These are phyloP conservation scores for Leguminivora glycinivorella DNA, from an alignment of 1,140 invertebrate genomes.

Conservation along the genomic window DNA sequence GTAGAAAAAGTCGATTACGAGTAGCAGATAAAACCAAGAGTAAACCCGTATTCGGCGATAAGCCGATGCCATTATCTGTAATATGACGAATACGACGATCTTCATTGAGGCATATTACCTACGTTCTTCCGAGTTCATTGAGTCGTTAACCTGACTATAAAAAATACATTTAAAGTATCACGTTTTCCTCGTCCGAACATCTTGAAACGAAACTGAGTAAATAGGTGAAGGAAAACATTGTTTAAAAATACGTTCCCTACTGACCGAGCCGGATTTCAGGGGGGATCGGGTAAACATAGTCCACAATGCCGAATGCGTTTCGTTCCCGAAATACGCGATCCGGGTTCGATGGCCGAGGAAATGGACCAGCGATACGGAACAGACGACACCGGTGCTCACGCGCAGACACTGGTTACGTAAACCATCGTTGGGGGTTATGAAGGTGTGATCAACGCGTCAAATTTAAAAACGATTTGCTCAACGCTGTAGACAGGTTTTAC, in stretches of 20 bases:
- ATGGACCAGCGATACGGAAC: constrained; percentile 20
- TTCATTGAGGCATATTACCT: neutral
- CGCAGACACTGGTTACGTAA: constrained; percentile 26
- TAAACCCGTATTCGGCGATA: neutral
- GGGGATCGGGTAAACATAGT: constrained; percentile 38
- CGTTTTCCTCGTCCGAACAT: neutral
- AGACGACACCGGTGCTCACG: constrained; percentile 20
- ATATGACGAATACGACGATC: neutral
- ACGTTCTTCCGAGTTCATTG: neutral
- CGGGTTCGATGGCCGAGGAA: constrained; percentile 37
- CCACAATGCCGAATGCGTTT: constrained; percentile 32
- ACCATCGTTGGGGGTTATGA: neutral
- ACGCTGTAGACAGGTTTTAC: neutral
- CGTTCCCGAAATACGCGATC: constrained; percentile 38
- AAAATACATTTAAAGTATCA: neutral
- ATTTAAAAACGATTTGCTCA: neutral
- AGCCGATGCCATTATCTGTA: neutral
- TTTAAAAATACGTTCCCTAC: constrained; percentile 41
- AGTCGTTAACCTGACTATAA: neutral
- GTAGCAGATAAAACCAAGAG: neutral
- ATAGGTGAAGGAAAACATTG: constrained; percentile 17
- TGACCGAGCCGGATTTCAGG: constrained; percentile 37
- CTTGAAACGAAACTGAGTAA: constrained; percentile 8
- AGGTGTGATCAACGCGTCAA: neutral
- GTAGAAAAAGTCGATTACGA: no score